phyloP scores from a whole-genome alignment of 2,797 vertebrate genomes.

The Esox lucius region DNA sequence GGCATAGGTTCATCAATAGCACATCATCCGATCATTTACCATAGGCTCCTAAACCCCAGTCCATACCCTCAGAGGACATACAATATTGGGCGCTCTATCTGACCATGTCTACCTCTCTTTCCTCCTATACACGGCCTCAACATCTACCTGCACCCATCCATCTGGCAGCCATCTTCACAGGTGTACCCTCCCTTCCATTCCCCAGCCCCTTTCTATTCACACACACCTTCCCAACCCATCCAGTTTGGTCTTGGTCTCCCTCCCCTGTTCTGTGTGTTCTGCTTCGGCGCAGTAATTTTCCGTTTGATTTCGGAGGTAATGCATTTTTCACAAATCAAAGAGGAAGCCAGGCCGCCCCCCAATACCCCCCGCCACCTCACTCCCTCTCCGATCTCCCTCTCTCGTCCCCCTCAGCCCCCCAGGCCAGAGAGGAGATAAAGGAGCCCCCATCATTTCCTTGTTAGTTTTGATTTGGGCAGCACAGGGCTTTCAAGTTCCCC shows the following conservation, averaged over 20 bases:
- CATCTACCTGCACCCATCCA: background rate
- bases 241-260: slow-evolving; percentile 41
- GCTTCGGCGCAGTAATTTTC: slow-evolving; percentile 83
- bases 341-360: slow-evolving; percentile 76
- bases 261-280: slow-evolving; percentile 68
- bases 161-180: slow-evolving; percentile 32
- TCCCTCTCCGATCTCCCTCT: slow-evolving; percentile 34
- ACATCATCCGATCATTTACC: slow-evolving; percentile 60
- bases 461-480: slow-evolving; percentile 96
- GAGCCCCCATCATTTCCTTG: slow-evolving; percentile 92
- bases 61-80: slow-evolving; percentile 44
- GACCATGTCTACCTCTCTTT: background rate
- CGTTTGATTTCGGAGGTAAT: slow-evolving; percentile 92
- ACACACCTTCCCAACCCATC: slow-evolving; percentile 42
- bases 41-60: slow-evolving; percentile 48
- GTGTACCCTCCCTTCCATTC: slow-evolving; percentile 48
- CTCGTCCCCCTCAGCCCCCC: slow-evolving; percentile 70
- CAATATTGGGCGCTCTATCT: slow-evolving; percentile 32
- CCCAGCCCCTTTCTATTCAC: slow-evolving; percentile 34
- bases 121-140: background rate
- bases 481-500: slow-evolving; percentile 92
- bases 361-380: slow-evolving; percentile 53
- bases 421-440: slow-evolving; percentile 86
- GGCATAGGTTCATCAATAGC: slow-evolving; percentile 62
- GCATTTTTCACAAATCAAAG: slow-evolving; percentile 94